phyloP scores from a whole-genome alignment of 1,140 invertebrate genomes.

The Agrypnia vestita region DNA sequence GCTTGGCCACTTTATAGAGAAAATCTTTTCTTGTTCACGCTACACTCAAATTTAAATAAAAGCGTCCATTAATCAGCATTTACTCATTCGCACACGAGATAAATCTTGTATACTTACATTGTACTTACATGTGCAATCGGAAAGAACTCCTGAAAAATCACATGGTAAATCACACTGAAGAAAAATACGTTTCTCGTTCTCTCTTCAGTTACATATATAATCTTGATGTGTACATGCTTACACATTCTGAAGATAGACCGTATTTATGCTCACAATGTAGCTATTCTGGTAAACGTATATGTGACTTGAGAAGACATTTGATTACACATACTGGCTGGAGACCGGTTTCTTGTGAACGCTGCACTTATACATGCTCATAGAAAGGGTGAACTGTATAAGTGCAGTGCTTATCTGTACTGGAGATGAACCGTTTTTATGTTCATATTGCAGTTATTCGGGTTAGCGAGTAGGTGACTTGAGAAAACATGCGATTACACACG shows the following conservation, averaged over 20 bases:
- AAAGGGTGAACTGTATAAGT: not conserved
- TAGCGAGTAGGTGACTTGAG: not conserved
- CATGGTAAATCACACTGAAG: too few species aligned
- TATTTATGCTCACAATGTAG: not conserved
- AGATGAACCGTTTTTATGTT: too few species aligned
- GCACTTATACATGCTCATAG: not conserved
- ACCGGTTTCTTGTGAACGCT: not conserved
- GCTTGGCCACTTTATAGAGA: not conserved
- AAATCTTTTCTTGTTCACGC: not conserved
- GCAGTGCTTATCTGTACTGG: not conserved
- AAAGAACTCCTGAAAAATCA: too few species aligned
- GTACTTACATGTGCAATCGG: too few species aligned
- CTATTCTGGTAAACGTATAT: not conserved
- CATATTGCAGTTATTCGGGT: not conserved
- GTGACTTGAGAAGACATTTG: not conserved
- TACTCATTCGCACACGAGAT: not conserved
- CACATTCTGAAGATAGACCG: slow-evolving; percentile 18
- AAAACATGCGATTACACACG: not conserved
- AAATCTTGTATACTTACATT: too few species aligned
- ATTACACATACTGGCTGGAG: not conserved
- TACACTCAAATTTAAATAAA: not conserved
- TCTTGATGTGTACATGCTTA: too few species aligned
- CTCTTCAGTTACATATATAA: too few species aligned
- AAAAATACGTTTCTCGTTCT: too few species aligned
- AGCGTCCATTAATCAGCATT: not conserved